phyloP scores from a whole-genome alignment of 2,797 vertebrate genomes.

The Caiman crocodilus region DNA sequence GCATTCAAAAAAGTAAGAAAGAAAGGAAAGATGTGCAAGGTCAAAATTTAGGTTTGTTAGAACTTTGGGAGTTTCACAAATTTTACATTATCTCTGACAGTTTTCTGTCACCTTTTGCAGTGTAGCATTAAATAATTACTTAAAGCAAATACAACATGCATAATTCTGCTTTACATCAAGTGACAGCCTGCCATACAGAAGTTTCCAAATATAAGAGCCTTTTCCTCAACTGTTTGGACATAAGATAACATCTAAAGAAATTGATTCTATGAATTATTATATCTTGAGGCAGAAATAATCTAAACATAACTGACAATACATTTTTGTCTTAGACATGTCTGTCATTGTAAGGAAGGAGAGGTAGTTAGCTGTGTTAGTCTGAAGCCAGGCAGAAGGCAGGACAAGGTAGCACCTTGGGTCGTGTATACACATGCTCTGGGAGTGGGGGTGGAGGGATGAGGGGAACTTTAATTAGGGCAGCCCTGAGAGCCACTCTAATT shows the following conservation, averaged over 20 bases:
- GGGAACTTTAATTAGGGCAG: too few species aligned
- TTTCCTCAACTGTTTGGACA: slow-evolving; percentile 18
- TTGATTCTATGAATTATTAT: background rate
- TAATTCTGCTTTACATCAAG: background rate
- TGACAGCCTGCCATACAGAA: background rate
- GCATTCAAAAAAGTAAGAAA: slow-evolving; percentile 55
- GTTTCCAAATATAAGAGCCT: background rate
- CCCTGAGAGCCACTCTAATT: too few species aligned
- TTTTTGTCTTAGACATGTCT: background rate
- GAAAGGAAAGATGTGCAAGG: slow-evolving; percentile 60
- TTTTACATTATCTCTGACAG: slow-evolving; percentile 49
- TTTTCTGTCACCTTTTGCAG: slow-evolving; percentile 32
- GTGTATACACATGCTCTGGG: too few species aligned
- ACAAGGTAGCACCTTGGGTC: too few species aligned
- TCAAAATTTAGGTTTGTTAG: slow-evolving; percentile 52
- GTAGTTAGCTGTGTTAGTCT: background rate
- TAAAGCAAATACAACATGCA: background rate
- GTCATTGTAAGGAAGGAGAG: background rate
- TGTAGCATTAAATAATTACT: slow-evolving; percentile 39
- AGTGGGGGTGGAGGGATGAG: too few species aligned
- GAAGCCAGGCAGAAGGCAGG: background rate
- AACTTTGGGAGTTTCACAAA: slow-evolving; percentile 42
- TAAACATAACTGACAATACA: background rate
- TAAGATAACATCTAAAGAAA: background rate
- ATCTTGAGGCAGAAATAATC: background rate